Conservation (phyloP, 2,113 vertebrate genomes). For the Megaptera novaeangliae region DNA sequence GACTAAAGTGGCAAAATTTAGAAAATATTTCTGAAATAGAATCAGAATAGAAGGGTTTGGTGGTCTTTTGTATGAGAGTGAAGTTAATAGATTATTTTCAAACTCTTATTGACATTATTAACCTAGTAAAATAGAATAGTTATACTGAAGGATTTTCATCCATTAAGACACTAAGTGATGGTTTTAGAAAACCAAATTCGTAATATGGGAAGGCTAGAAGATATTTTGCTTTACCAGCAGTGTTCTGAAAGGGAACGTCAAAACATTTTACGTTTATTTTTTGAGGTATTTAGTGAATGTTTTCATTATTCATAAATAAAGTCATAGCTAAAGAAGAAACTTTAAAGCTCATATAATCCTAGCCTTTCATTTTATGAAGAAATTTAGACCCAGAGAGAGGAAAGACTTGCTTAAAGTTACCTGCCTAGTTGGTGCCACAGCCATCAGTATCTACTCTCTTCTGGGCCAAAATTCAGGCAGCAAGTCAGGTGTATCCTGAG, state of each 20-base stretch:
- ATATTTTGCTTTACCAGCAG: not conserved
- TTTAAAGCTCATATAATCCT: not conserved
- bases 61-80: not conserved
- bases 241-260: slow-evolving; percentile 10
- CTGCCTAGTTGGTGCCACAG: not conserved
- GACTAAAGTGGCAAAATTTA: not conserved
- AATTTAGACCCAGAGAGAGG: not conserved
- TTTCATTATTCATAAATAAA: slow-evolving; percentile 9
- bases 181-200: not conserved
- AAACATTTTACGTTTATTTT: not conserved
- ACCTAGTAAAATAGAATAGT: not conserved
- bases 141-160: not conserved
- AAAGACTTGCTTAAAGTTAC: not conserved
- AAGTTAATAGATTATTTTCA: slow-evolving; percentile 1
- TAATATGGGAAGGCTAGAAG: not conserved
- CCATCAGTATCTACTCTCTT: not conserved
- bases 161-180: not conserved
- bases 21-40: not conserved
- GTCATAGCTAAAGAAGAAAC: not conserved
- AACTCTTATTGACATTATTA: not conserved
- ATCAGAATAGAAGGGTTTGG: not conserved
- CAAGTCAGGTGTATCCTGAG: not conserved
- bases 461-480: not conserved
- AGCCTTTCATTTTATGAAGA: not conserved
- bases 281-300: not conserved